These are phyloP conservation scores for Chaetodon trifasciatus DNA, from an alignment of 2,797 vertebrate species.

Conservation along the genomic window DNA sequence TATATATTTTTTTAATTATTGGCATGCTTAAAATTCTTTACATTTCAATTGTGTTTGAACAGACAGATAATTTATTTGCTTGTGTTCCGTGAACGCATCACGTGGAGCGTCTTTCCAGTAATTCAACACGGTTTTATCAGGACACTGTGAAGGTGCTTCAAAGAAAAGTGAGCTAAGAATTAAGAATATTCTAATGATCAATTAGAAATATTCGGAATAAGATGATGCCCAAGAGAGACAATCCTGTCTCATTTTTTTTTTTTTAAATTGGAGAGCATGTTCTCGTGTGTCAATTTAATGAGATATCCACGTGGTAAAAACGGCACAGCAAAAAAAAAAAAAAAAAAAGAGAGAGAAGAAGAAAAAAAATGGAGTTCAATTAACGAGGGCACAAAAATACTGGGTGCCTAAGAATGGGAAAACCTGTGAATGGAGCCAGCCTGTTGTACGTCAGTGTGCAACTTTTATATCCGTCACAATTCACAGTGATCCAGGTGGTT, in stretches of 20 bases:
- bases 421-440: neutral
- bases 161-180: neutral
- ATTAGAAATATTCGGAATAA: neutral
- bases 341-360: neutral
- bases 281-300: slow-evolving; percentile 9
- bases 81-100: neutral
- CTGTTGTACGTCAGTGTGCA: neutral
- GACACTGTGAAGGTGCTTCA: neutral
- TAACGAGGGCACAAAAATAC: neutral
- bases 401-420: neutral
- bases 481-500: slow-evolving; percentile 1
- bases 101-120: neutral
- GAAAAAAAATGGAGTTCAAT: neutral
- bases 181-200: neutral
- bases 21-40: neutral
- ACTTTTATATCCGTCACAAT: neutral
- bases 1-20: neutral
- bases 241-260: neutral
- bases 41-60: neutral
- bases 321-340: neutral
- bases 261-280: neutral
- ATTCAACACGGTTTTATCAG: neutral
- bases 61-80: neutral
- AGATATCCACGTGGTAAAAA: slow-evolving; percentile 1
- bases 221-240: neutral